Conservation (phyloP, 2,113 vertebrate genomes). For the Malurus cyaneus region DNA sequence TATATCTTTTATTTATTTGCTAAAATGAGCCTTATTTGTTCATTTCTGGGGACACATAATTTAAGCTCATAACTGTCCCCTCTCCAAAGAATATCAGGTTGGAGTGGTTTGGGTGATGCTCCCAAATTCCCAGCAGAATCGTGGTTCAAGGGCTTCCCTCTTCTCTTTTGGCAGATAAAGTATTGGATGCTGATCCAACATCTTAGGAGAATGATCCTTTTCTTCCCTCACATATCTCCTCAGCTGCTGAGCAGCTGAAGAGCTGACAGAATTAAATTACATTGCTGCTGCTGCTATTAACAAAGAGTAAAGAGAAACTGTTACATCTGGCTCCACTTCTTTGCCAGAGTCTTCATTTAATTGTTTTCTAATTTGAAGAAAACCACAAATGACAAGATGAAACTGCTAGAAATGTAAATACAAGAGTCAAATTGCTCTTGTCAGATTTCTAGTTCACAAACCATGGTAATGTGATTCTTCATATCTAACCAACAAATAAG, state of each 20-base stretch:
- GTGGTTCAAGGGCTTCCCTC: slow-evolving; percentile 46
- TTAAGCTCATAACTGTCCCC: not conserved
- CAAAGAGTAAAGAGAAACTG: slow-evolving; percentile 66
- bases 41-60: not conserved
- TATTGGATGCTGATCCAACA: slow-evolving; percentile 33
- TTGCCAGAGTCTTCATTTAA: slow-evolving; percentile 81
- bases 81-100: not conserved
- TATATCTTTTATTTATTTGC: not conserved
- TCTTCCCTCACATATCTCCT: slow-evolving; percentile 73
- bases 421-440: slow-evolving; percentile 78
- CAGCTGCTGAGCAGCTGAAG: slow-evolving; percentile 76
- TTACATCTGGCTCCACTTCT: slow-evolving; percentile 77
- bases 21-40: not conserved
- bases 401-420: slow-evolving; percentile 80
- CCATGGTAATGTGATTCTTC: slow-evolving; percentile 62
- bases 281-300: slow-evolving; percentile 75
- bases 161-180: slow-evolving; percentile 53
- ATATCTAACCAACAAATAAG: slow-evolving; percentile 69
- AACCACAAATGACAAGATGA: slow-evolving; percentile 81
- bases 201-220: slow-evolving; percentile 60
- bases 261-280: slow-evolving; percentile 79
- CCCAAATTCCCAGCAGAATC: slow-evolving; percentile 18
- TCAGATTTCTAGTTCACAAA: slow-evolving; percentile 76
- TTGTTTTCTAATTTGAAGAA: slow-evolving; percentile 84
- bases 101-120: not conserved